Percentiles rank a stretch among this genome's conserved stretches.
These are phyloP conservation scores for Entomobrya proxima DNA, from an alignment of 2,888 invertebrate species.

Conservation along the genomic window DNA sequence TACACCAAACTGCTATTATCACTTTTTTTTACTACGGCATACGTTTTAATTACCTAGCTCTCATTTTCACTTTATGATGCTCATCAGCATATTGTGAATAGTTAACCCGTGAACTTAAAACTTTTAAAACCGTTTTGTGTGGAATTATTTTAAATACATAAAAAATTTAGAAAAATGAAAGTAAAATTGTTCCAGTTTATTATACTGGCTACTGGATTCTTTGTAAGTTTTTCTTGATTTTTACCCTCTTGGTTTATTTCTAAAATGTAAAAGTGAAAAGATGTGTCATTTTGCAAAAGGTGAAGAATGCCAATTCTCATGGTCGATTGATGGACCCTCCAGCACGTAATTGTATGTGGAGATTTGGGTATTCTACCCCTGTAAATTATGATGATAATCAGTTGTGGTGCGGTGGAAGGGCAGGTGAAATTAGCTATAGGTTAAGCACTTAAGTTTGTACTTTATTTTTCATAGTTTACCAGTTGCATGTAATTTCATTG, in stretches of 20 bases:
- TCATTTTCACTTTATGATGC: no score
- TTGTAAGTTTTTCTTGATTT: neutral
- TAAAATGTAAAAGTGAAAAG: neutral
- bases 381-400: constrained; percentile 97
- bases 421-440: constrained; percentile 83
- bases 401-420: constrained; percentile 93
- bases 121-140: no score
- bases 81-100: no score
- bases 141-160: neutral
- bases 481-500: neutral
- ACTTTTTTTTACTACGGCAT: no score
- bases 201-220: neutral
- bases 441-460: no score
- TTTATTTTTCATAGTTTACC: constrained; percentile 57
- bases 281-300: constrained; percentile 2
- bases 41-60: no score
- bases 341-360: constrained; percentile 95
- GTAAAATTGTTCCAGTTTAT: neutral
- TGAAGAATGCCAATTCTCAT: constrained; percentile 80
- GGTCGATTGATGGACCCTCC: constrained; percentile 95
- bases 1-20: no score
- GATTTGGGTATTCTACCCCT: constrained; percentile 93
- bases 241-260: neutral
- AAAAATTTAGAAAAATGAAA: neutral
- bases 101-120: no score